Evolutionary conservation across 1,140 invertebrate species (phyloP), one percentile per base, ranked within the genome.

Genomic region (Spodoptera frugiperda): DNA sequence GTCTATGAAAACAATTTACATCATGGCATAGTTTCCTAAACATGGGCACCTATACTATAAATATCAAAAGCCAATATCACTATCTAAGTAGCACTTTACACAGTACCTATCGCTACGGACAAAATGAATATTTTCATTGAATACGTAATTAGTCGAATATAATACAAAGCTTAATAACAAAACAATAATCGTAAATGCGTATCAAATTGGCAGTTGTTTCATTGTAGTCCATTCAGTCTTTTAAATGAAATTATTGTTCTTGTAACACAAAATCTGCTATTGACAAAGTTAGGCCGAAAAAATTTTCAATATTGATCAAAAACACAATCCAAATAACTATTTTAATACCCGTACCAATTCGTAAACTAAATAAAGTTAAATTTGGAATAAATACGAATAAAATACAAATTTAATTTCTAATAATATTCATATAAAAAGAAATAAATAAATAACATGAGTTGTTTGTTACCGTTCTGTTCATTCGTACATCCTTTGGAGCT

Each of bases 171-270:
- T 44, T 21, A 72, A 19, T 55, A 72, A 57, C n/a, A 65, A 51
- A 73, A 59, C 39, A 73, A 73, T 59, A 46, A 11, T 48, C 14
- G 48, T 46, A 57, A 46, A 59, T 59, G 51, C 54, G 33, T 73
- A 73, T 59, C 39, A 75, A 75, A 75, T 65, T 75, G 73, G 73
- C 73, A 65, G 71, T 75, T 21, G 15, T 39, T 65, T 75, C 44
- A 61, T 61, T 53, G 11, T 39, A 39, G 54, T 57, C 46, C 15
- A 0, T 39, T 75, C 73, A 75, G 73, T 70, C 70, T 80, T 68
- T 70, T 19, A 67, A 49, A 46, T 14, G 48, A 67, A 25, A 63
- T n/a, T 15, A 44, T 46, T 44, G 30, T 46, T 61, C 15, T 44
- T 39, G 10, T 30, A 49, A 9, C 8, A 44, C n/a, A 44, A 3